Conservation (phyloP, 2,113 vertebrate genomes). For the Macaca mulatta region DNA sequence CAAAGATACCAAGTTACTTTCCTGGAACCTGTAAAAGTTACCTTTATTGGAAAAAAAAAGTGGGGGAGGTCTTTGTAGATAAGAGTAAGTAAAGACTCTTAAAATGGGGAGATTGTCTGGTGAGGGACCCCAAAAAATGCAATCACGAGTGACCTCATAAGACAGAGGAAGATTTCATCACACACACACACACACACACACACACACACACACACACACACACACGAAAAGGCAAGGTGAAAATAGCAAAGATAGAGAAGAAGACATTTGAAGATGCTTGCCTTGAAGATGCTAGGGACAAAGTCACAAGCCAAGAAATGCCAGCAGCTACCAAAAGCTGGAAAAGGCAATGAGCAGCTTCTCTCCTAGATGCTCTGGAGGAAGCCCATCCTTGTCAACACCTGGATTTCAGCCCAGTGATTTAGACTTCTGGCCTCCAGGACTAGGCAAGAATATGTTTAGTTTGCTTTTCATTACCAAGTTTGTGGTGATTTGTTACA, state of each 20-base stretch:
- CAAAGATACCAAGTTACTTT: neutral
- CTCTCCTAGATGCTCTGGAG: neutral
- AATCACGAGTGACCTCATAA: neutral
- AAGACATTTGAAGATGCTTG: neutral
- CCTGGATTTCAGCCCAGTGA: neutral
- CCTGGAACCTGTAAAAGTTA: neutral
- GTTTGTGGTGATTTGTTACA: neutral
- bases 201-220: neutral
- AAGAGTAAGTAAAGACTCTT: neutral
- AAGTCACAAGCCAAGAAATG: neutral
- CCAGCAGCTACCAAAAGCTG: neutral
- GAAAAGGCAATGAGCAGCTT: neutral
- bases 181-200: neutral
- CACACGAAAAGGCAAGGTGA: neutral
- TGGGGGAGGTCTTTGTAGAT: neutral
- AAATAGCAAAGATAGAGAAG: neutral
- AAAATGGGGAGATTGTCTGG: neutral
- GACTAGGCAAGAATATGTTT: neutral
- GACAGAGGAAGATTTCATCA: neutral
- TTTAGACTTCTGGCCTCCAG: neutral
- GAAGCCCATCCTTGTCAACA: neutral
- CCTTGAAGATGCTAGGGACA: neutral
- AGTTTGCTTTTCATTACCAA: neutral
- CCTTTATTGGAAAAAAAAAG: neutral
- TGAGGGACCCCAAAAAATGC: neutral